A percentile compares a stretch with the other conserved stretches of the same genome.
Conservation (phyloP, 1,140 invertebrate species). For the Cecropterus lyciades region DNA sequence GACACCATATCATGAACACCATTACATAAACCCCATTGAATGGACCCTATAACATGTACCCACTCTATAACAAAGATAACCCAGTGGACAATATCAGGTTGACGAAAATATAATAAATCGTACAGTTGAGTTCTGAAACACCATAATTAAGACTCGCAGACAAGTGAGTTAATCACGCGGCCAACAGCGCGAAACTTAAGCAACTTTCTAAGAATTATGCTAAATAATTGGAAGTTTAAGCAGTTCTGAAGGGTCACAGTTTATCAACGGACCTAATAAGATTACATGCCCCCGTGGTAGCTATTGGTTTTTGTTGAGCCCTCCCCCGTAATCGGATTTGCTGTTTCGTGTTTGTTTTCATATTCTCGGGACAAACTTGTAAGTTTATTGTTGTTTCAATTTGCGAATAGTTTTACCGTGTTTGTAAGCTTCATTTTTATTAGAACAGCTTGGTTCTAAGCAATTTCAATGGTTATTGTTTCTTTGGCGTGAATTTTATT, state of each 20-base stretch:
- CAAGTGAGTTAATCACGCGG: neutral
- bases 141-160: neutral
- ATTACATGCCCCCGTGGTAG: conserved; percentile 43
- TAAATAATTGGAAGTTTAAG: conserved; percentile 28
- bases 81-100: no score
- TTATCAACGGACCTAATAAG: conserved; percentile 44
- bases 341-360: conserved; percentile 59
- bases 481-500: no score
- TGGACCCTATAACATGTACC: no score
- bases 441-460: no score
- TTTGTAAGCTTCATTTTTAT: conserved; percentile 5
- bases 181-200: neutral
- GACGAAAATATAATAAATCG: no score
- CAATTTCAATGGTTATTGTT: no score
- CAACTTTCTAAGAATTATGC: conserved; percentile 29
- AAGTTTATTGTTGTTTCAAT: conserved; percentile 38
- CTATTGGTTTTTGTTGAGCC: conserved; percentile 49
- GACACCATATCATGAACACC: no score
- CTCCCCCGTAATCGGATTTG: conserved; percentile 63
- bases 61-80: no score
- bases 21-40: no score
- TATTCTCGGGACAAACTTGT: conserved; percentile 46
- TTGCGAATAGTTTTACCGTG: conserved; percentile 34
- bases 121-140: neutral
- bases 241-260: conserved; percentile 21